phyloP scores from a whole-genome alignment of 2,888 invertebrate genomes.

The Agapostemon virescens region DNA sequence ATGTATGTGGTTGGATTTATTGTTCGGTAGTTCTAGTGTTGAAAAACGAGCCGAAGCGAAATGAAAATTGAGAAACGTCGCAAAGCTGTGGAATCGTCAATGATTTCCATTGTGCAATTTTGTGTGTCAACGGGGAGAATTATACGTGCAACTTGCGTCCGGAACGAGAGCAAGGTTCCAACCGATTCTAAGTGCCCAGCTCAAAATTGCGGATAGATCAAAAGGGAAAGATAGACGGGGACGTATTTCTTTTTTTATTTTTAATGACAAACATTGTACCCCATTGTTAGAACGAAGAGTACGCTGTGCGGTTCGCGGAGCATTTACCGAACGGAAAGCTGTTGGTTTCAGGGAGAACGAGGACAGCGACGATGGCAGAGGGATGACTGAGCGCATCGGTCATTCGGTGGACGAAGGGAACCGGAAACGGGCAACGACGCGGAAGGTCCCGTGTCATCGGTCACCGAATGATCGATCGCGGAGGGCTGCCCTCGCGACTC shows the following conservation, averaged over 20 bases:
- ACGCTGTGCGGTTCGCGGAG: background rate
- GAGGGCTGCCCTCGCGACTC: slow-evolving; percentile 14
- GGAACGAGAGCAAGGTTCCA: too few relatives aligned
- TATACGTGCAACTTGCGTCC: background rate
- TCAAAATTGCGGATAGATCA: background rate
- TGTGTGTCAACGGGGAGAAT: background rate
- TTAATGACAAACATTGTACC: background rate
- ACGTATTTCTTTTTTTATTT: background rate
- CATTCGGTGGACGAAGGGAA: slow-evolving; percentile 23
- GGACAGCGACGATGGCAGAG: background rate
- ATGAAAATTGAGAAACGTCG: too few relatives aligned
- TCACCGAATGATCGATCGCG: slow-evolving; percentile 47
- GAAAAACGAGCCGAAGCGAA: too few relatives aligned
- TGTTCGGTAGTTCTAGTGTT: too few relatives aligned
- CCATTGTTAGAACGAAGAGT: background rate
- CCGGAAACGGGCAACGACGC: slow-evolving; percentile 32
- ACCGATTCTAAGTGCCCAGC: too few relatives aligned
- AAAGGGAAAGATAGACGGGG: background rate
- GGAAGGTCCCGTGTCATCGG: slow-evolving; percentile 31
- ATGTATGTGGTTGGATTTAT: too few relatives aligned
- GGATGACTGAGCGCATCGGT: slow-evolving; percentile 12
- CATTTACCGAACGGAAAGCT: background rate
- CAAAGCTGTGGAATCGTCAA: too few relatives aligned
- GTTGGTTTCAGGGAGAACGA: background rate
- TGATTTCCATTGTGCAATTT: background rate